These are phyloP conservation scores for Sander vitreus DNA, from an alignment of 2,113 vertebrate species.

Conservation along the genomic window DNA sequence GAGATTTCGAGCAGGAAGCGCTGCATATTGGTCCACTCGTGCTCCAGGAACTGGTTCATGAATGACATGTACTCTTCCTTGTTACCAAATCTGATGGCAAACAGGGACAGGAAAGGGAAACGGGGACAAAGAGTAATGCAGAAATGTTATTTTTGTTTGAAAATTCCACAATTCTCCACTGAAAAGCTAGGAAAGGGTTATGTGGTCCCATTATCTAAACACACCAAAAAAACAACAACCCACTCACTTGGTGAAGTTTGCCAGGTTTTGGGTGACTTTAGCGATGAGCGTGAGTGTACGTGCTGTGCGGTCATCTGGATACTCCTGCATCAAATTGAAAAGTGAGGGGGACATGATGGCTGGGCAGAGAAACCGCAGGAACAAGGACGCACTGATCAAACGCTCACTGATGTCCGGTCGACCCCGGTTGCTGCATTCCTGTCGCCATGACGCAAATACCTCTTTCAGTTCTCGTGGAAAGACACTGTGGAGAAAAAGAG, in stretches of 20 bases:
- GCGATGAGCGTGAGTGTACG: slow-evolving; percentile 98
- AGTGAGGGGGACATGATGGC: slow-evolving; percentile 99
- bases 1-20: slow-evolving; percentile 97
- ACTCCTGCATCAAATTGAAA: slow-evolving; percentile 97
- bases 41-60: slow-evolving; percentile 99
- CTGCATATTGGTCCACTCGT: slow-evolving; percentile 98
- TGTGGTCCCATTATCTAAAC: neutral
- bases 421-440: slow-evolving; percentile 95
- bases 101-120: neutral
- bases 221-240: neutral
- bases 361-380: slow-evolving; percentile 96
- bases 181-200: neutral
- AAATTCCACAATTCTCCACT: neutral
- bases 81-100: slow-evolving; percentile 90
- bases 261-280: slow-evolving; percentile 99
- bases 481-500: slow-evolving; percentile 84
- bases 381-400: slow-evolving; percentile 96
- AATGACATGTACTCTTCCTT: slow-evolving; percentile 99
- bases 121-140: neutral
- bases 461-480: slow-evolving; percentile 98
- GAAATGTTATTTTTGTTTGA: neutral
- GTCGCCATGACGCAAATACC: slow-evolving; percentile 97
- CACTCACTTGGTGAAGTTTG: slow-evolving; percentile 97
- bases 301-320: slow-evolving; percentile 96
- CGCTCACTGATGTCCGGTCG: slow-evolving; percentile 98